phyloP scores from a whole-genome alignment of 1,140 invertebrate genomes.

The Palaemon carinicauda region DNA sequence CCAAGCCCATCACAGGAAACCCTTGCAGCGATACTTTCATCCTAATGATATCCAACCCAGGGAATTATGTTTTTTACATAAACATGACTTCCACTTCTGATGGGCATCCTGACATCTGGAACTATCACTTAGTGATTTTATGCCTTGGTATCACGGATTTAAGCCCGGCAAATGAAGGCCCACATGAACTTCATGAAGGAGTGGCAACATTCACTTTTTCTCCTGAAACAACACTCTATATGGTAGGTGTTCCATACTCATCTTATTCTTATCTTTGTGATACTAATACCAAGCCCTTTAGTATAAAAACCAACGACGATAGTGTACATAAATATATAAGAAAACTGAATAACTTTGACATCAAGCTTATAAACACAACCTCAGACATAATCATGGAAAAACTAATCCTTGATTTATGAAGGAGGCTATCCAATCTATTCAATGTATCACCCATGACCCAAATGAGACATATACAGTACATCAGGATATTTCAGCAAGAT shows the following conservation, averaged over 20 bases:
- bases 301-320: too few relatives aligned
- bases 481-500: too few relatives aligned
- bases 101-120: not conserved
- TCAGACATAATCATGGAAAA: too few relatives aligned
- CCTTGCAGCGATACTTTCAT: conserved; percentile 1
- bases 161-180: too few relatives aligned
- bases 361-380: too few relatives aligned
- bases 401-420: too few relatives aligned
- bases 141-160: too few relatives aligned
- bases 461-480: too few relatives aligned
- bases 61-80: conserved; percentile 19
- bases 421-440: too few relatives aligned
- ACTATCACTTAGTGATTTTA: conserved; percentile 6
- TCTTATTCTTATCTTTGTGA: not conserved
- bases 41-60: not conserved
- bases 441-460: too few relatives aligned
- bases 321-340: too few relatives aligned
- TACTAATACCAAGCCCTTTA: not conserved
- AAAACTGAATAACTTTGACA: too few relatives aligned
- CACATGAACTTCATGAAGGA: not conserved
- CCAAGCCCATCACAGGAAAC: conserved; percentile 7
- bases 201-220: conserved; percentile 18
- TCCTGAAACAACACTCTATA: not conserved
- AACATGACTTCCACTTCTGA: not conserved
- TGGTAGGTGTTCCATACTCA: conserved; percentile 20